These are phyloP conservation scores for Triplophysa yarkandensis DNA, from an alignment of 2,797 vertebrate species.

Conservation along the genomic window DNA sequence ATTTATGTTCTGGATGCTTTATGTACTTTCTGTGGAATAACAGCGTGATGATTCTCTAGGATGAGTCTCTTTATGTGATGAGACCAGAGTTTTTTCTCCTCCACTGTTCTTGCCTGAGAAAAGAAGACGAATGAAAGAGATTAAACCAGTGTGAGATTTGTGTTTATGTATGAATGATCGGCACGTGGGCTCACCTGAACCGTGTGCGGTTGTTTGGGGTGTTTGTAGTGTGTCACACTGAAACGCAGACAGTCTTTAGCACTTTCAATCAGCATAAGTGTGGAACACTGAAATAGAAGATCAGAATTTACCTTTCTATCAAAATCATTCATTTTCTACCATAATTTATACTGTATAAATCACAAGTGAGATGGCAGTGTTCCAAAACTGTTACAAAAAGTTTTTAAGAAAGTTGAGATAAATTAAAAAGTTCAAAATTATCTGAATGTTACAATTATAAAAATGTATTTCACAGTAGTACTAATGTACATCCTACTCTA, in stretches of 20 bases:
- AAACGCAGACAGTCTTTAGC: conserved; percentile 92
- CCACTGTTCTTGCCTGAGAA: conserved; percentile 84
- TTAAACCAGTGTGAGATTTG: background rate
- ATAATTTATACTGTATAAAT: background rate
- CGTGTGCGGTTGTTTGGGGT: conserved; percentile 90
- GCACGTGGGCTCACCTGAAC: conserved; percentile 80
- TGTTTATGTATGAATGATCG: background rate
- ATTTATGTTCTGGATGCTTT: background rate
- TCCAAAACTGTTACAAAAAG: background rate
- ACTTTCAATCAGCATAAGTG: conserved; percentile 92
- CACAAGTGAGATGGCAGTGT: background rate
- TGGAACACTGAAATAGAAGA: conserved; percentile 81
- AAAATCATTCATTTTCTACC: no score
- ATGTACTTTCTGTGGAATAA: conserved; percentile 88
- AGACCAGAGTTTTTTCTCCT: conserved; percentile 92
- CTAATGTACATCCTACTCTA: no score
- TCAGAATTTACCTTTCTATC: background rate
- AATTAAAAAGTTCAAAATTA: no score
- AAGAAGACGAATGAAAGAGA: no score
- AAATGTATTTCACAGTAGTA: no score
- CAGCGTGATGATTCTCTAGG: conserved; percentile 93
- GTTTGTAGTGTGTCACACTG: conserved; percentile 94
- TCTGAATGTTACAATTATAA: no score
- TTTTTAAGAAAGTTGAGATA: no score
- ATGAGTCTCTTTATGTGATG: conserved; percentile 97